Evolutionary conservation across 2,797 vertebrate genomes (phyloP), one percentile per base, ranked within the genome.

Genomic region (Anolis apletophallus): DNA sequence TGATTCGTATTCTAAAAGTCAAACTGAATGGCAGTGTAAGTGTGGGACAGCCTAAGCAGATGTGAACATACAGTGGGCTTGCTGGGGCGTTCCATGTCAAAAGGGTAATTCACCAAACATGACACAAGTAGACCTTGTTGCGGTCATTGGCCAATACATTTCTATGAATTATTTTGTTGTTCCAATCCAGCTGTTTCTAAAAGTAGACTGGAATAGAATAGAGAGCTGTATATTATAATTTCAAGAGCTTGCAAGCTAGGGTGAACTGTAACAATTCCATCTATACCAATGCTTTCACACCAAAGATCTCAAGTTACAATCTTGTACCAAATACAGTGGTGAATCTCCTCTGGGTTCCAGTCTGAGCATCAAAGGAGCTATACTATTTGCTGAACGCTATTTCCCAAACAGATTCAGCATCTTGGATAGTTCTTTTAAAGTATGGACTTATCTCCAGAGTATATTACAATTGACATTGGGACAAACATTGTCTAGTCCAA

Each of bases 1-100:
- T 97, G 86, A 97, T 97, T 81, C 97, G 98, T 93, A 97, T 90
- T n/a, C 95, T 99, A 90, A 96, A 96, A 89, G 96, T 93, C 88
- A 94, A 95, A 59, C 91, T 97, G 93, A 93, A 93, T 0, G 68
- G 74, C 26, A 91, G 83, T 86, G 97, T 97, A 93, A 96, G 96
- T 88, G 90, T 50, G 86, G 78, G 88, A 89, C 32, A 82, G 80
- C n/a, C 36, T 12, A 46, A 54, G 64, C 88, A 64, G 86, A 85
- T 54, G 78, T 46, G 67, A 17, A 71, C 12, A 17, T 61, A 46
- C 19, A 34, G n/a, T n/a, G 16, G 54, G 19, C 17, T 52, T 72
- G 23, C 78, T 74, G 59, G 61, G 40, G 3, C 9, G 7, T 64
- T 32, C 29, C 19, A 75, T 50, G n/a, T 59, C 57, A 72, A 82